Evolutionary conservation across 1,140 invertebrate species (phyloP).

Genomic region (Plectus sambesii): DNA sequence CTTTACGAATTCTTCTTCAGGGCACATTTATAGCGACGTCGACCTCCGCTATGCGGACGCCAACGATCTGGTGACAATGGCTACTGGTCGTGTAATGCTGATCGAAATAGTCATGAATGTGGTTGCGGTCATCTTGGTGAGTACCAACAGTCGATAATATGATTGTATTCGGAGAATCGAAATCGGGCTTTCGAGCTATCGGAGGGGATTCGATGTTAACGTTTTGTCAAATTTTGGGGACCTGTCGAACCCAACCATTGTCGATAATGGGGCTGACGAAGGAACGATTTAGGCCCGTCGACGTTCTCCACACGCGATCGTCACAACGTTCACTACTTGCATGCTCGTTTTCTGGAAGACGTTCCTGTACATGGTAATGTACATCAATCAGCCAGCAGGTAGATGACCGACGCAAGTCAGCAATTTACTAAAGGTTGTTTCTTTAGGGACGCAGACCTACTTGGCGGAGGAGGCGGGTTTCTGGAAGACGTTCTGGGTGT

Average conservation of each 20-base stretch:
- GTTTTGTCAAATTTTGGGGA: constrained; percentile 7
- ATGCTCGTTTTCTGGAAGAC: constrained; percentile 42
- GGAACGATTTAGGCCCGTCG: constrained; percentile 15
- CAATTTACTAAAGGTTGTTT: constrained; percentile 1
- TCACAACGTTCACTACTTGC: constrained; percentile 31
- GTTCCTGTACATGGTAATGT: constrained; percentile 31
- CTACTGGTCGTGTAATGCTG: constrained; percentile 38
- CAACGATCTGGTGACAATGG: constrained; percentile 35
- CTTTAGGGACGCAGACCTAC: constrained; percentile 23
- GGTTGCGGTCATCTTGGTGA: constrained; percentile 29
- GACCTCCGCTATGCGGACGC: constrained; percentile 34
- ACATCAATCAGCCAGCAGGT: constrained; percentile 23
- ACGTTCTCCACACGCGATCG: constrained; percentile 29
- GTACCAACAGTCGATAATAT: no score
- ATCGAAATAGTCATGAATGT: constrained; percentile 37
- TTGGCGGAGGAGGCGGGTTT: constrained; percentile 16
- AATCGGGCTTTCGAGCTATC: no score
- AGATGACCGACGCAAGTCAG: background rate
- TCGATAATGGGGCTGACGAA: no score
- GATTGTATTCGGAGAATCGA: no score
- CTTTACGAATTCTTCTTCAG: constrained; percentile 18
- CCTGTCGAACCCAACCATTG: no score
- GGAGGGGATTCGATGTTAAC: background rate
- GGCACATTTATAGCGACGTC: constrained; percentile 39
- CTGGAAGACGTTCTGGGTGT: constrained; percentile 25